Base-by-base conservation (phyloP, 2,797 vertebrate genomes). In the Gymnopithys bicolor region DNA sequence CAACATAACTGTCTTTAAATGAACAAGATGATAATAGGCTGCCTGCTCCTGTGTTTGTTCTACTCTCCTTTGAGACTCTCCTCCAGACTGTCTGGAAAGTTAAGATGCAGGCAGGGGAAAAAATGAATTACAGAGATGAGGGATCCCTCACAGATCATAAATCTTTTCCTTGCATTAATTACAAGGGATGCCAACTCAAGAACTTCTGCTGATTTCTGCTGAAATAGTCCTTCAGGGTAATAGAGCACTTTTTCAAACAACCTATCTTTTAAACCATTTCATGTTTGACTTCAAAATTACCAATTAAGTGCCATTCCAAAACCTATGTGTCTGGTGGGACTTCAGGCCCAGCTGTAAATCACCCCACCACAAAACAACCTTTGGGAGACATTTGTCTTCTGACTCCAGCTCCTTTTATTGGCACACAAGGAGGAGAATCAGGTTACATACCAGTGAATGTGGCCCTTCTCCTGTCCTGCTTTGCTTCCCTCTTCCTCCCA, bases 81-180 rank as follows among this genome's bases (percentile, higher is more conserved):
- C 19, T 32, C 52, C 8, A 13, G 33, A 53, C 32, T 27, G 48
- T 67, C 60, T 82, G 49, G 46, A 66, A 95, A 93, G 58, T 83
- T 89, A 92, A 62, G 73, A 82, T 19, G 41, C 49, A 86, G 51
- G 28, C 19, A 58, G 19, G 13, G 30, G 13, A 45, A 76, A 60
- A 94, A 88, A 80, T 79, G 45, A 84, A 74, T 84, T 93, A 49
- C 28, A 85, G 62, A 86, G 48, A 56, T 1, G 14, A 90, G 70
- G 22, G 27, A 56, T 56, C 18, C 30, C 33, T 76, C 52, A 73
- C 27, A 90, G 39, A 74, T 25, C 33, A 89, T 84, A 60, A 89
- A 32, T 89, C 76, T 90, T 91, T 77, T 53, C n/a, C 71, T 84
- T 71, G 52, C 24, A 64, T 79, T 76, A 92, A 67, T 90, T 75